Evolutionary conservation across 37 sponge, comb jelly and placozoan genomes (phyloP).

Genomic region (Beroe ovata): DNA sequence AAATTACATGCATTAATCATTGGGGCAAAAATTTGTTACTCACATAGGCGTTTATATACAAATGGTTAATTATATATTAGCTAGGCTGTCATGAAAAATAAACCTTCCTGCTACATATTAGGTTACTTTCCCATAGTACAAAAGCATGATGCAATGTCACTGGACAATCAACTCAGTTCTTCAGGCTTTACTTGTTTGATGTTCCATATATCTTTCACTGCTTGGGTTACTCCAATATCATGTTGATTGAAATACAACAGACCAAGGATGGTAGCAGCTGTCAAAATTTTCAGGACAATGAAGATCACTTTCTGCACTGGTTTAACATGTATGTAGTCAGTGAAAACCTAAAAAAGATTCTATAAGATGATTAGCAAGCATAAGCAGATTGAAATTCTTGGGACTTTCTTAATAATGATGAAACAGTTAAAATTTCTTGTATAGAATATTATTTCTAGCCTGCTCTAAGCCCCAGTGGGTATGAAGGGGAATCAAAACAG

Average conservation of each 20-base stretch:
- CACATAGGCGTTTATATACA: no score
- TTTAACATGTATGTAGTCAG: conserved; percentile 30
- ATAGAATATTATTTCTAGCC: neutral
- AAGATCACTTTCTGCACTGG: neutral
- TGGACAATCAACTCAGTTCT: conserved; percentile 22
- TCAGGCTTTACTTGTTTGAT: conserved; percentile 34
- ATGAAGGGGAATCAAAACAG: conserved; percentile 33
- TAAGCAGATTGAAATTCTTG: neutral
- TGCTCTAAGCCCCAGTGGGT: conserved; percentile 24
- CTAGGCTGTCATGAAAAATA: no score
- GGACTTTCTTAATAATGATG: neutral
- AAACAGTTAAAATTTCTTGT: neutral
- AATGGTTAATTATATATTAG: no score
- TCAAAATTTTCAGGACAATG: neutral
- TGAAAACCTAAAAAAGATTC: conserved; percentile 37
- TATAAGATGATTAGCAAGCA: neutral
- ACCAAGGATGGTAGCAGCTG: conserved; percentile 3
- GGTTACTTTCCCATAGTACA: no score
- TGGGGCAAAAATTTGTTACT: no score
- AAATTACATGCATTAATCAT: no score
- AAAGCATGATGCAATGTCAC: no score
- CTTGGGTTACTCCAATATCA: conserved; percentile 65
- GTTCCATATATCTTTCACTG: conserved; percentile 56
- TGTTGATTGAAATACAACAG: conserved; percentile 54
- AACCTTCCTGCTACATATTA: no score